Evolutionary conservation across 2,113 vertebrate genomes (phyloP).

Genomic region (Pterocles gutturalis): DNA sequence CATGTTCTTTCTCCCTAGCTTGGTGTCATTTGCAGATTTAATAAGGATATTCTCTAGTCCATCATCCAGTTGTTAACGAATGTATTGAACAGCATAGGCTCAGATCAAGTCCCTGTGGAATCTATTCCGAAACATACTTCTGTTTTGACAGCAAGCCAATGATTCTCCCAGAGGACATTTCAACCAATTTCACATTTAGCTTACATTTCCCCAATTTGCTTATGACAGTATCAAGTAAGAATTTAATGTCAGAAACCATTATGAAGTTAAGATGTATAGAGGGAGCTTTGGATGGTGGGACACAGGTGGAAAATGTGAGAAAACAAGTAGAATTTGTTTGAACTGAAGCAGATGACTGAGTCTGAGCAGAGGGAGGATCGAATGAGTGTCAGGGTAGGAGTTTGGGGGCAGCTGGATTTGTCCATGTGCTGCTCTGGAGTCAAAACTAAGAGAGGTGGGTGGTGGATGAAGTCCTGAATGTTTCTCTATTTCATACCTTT

Average conservation of each 20-base stretch:
- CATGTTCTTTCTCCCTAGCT: neutral
- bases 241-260: neutral
- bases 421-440: neutral
- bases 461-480: neutral
- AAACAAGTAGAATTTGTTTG: neutral
- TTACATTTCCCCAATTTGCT: neutral
- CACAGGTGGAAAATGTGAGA: neutral
- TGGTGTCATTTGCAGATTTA: constrained; percentile 31
- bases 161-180: constrained; percentile 45
- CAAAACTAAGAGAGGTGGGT: neutral
- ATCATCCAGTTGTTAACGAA: constrained; percentile 12
- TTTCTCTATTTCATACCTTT: neutral
- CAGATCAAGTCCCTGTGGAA: neutral
- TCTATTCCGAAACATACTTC: neutral
- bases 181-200: constrained; percentile 34
- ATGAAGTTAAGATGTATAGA: neutral
- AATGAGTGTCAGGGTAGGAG: neutral
- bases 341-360: neutral
- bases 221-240: neutral
- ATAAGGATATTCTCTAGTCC: constrained; percentile 34
- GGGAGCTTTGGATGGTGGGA: neutral
- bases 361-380: neutral
- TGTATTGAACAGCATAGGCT: constrained; percentile 22
- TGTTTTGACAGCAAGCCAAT: constrained; percentile 56
- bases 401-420: neutral